These are phyloP conservation scores for Oryzias javanicus DNA, from an alignment of 2,113 vertebrate species.

Conservation along the genomic window DNA sequence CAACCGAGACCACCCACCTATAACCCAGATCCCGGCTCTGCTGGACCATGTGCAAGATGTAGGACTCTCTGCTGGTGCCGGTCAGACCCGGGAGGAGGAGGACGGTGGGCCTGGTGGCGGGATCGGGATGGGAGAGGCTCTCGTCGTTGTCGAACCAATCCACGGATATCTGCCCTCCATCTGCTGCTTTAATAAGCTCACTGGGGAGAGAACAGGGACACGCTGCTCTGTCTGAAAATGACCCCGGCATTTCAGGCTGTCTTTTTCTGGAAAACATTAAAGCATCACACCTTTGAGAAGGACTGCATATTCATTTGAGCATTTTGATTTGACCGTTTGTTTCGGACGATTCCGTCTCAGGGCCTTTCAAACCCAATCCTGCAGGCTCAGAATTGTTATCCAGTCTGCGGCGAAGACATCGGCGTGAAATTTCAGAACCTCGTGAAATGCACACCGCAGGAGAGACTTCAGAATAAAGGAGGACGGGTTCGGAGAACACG, in stretches of 20 bases:
- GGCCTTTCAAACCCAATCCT: conserved; percentile 38
- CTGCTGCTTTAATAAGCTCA: conserved; percentile 93
- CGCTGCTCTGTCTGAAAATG: conserved; percentile 19
- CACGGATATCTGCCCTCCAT: conserved; percentile 98
- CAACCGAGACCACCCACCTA: conserved; percentile 80
- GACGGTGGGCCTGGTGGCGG: conserved; percentile 86
- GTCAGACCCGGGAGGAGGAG: conserved; percentile 93
- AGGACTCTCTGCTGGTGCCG: conserved; percentile 96
- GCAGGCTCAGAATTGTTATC: conserved; percentile 17
- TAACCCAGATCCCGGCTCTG: conserved; percentile 92
- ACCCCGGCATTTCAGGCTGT: background rate
- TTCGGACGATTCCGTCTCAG: no score
- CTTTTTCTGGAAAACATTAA: background rate
- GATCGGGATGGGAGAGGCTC: conserved; percentile 81
- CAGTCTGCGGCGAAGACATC: conserved; percentile 14
- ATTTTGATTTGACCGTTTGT: no score
- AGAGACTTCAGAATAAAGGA: conserved; percentile 30
- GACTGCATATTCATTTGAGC: background rate
- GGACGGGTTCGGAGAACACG: conserved; percentile 29
- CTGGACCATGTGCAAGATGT: conserved; percentile 98
- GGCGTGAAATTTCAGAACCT: conserved; percentile 73
- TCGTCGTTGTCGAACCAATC: conserved; percentile 95
- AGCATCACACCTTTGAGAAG: background rate
- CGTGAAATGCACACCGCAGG: conserved; percentile 67
- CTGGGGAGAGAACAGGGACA: conserved; percentile 76